Conservation (phyloP, 2,888 invertebrate species). For the Eupithecia insigniata region DNA sequence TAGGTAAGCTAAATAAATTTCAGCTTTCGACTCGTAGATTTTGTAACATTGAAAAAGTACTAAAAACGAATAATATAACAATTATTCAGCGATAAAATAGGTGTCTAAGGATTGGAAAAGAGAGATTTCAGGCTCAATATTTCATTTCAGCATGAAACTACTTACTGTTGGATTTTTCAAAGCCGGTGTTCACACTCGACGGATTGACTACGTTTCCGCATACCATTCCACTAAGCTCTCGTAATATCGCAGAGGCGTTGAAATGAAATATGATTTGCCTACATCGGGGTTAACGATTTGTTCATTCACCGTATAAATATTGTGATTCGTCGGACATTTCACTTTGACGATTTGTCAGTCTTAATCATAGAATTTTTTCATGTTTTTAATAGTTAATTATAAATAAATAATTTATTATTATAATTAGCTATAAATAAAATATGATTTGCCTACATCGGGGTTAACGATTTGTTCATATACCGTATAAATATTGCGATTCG, state of each 20-base stretch:
- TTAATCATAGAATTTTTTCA: too few relatives aligned
- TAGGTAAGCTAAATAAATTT: not conserved
- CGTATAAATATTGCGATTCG: conserved; percentile 41
- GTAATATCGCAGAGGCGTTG: conserved; percentile 48
- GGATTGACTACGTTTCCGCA: conserved; percentile 62
- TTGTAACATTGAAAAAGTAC: not conserved
- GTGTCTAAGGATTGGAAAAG: conserved; percentile 42
- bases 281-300: conserved; percentile 52
- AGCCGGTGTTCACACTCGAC: conserved; percentile 51
- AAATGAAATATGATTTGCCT: conserved; percentile 56
- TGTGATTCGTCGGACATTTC: conserved; percentile 30
- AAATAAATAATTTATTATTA: too few relatives aligned
- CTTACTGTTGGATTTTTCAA: conserved; percentile 51
- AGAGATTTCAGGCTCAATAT: conserved; percentile 61
- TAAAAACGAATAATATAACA: not conserved
- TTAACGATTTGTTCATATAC: conserved; percentile 50
- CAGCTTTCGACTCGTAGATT: not conserved
- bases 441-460: conserved; percentile 56
- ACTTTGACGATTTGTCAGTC: not conserved
- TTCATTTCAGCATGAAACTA: conserved; percentile 65
- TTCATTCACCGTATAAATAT: conserved; percentile 41
- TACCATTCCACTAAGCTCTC: conserved; percentile 47
- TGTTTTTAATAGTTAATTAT: too few relatives aligned
- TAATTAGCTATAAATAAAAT: too few relatives aligned
- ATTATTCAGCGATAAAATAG: conserved; percentile 4